Conservation (phyloP, 2,888 invertebrate genomes). For the Platynereis dumerilii region DNA sequence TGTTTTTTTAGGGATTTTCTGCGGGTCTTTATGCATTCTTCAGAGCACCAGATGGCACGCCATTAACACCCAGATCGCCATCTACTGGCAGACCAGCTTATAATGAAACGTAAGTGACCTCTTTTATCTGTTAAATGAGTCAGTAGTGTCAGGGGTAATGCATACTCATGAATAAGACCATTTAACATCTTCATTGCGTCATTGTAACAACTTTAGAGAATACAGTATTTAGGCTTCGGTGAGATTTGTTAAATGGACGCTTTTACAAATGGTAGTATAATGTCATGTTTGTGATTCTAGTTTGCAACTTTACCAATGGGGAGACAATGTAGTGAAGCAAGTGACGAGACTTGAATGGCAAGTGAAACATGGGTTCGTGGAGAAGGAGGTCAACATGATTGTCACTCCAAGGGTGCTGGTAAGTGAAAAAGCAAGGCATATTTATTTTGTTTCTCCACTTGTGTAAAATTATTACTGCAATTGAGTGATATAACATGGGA, state of each 20-base stretch:
- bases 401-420: constrained; percentile 75
- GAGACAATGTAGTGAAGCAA: constrained; percentile 82
- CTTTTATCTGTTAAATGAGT: no score
- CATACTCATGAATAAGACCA: no score
- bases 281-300: background rate
- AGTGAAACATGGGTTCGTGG: constrained; percentile 78
- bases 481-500: background rate
- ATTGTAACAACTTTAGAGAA: no score
- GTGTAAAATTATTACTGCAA: background rate
- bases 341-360: constrained; percentile 77
- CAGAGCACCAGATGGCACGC: constrained; percentile 87
- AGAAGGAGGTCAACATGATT: constrained; percentile 77
- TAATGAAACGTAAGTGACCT: constrained; percentile 47
- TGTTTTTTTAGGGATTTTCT: constrained; percentile 85
- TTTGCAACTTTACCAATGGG: constrained; percentile 89
- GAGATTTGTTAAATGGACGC: no score
- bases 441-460: background rate
- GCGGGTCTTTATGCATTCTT: constrained; percentile 96
- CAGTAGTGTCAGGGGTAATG: no score
- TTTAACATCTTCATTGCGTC: no score
- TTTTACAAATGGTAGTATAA: background rate
- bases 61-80: constrained; percentile 65
- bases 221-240: no score
- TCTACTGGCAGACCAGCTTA: constrained; percentile 83
- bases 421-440: no score